Base-by-base conservation (phyloP, 2,888 invertebrate species). In the Synergus itoensis region DNA sequence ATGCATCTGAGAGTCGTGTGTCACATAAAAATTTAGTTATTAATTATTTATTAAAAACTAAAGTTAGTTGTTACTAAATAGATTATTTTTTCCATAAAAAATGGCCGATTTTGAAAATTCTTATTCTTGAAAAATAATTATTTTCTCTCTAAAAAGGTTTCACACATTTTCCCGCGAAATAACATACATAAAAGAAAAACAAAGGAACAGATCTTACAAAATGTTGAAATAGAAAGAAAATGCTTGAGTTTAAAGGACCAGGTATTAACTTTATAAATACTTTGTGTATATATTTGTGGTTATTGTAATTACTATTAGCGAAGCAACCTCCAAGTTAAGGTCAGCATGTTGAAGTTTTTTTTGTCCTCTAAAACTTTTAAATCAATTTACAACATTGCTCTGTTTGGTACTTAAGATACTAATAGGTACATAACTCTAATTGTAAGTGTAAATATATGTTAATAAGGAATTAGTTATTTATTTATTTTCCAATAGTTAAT, bases 221-320 rank as follows among this genome's bases (percentile, higher is more conserved):
- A n/a, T n/a, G 18, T 40, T 40, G n/a, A 65, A 12, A 65, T 41
- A 65, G n/a, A 65, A 36, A 21, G 65, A 65, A 14, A 21, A 21
- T 65, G 28, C 65, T 65, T n/a, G 60, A 18, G 11, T 60, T 60
- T 21, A 21, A 60, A 60, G 60, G 11, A 60, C 9, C 18, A 11
- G 18, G 21, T 60, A 18, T 60, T 60, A 11, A 60, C 60, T 60
- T 60, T 60, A 60, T 60, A 60, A 18, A 21, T 60, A 60, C 60
- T 60, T 60, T 60, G 18, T 60, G 18, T 60, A 21, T 60, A 21
- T 60, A 60, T 9, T 11, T 60, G 21, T 60, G 60, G 12, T 60
- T 60, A 60, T 18, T 60, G 18, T 60, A 21, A 18, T 60, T 21
- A 28, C 28, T 28, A 28, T 60, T 60, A 60, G 21, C 60, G 4